phyloP scores from a whole-genome alignment of 1,140 invertebrate species.

The Triops longicaudatus region DNA sequence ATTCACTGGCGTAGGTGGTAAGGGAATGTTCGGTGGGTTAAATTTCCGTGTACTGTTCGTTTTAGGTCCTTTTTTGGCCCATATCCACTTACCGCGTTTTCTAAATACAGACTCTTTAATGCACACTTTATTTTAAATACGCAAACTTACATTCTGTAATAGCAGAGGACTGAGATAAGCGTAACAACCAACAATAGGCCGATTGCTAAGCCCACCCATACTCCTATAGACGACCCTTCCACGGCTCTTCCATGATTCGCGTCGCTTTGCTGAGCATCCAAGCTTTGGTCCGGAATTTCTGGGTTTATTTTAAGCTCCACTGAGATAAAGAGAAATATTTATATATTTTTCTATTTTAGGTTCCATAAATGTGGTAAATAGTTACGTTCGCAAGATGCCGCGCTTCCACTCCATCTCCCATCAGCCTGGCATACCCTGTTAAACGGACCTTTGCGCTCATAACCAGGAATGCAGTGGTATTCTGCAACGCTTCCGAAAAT shows the following conservation, averaged over 20 bases:
- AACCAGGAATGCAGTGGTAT: slow-evolving; percentile 80
- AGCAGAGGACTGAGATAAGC: slow-evolving; percentile 38
- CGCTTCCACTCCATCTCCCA: slow-evolving; percentile 72
- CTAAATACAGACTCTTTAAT: background rate
- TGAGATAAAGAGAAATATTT: background rate
- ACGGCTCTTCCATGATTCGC: slow-evolving; percentile 28
- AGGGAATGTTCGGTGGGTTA: slow-evolving; percentile 25
- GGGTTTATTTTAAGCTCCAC: slow-evolving; percentile 30
- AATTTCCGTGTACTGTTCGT: slow-evolving; percentile 17
- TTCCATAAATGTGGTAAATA: slow-evolving; percentile 19
- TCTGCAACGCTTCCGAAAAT: slow-evolving; percentile 70
- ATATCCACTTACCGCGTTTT: slow-evolving; percentile 24
- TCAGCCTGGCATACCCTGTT: slow-evolving; percentile 70
- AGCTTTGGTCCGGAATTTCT: slow-evolving; percentile 30
- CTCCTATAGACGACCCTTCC: slow-evolving; percentile 26
- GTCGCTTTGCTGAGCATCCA: slow-evolving; percentile 26
- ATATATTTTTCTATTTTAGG: background rate
- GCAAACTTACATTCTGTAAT: slow-evolving; percentile 38
- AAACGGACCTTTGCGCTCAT: slow-evolving; percentile 68
- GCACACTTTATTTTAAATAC: background rate
- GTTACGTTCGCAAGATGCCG: slow-evolving; percentile 61
- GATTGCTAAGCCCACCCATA: slow-evolving; percentile 39
- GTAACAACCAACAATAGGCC: slow-evolving; percentile 38
- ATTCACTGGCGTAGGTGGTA: slow-evolving; percentile 23
- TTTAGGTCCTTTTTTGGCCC: slow-evolving; percentile 10